phyloP scores from a whole-genome alignment of 2,888 invertebrate species.

The Chloroclystis v-ata region DNA sequence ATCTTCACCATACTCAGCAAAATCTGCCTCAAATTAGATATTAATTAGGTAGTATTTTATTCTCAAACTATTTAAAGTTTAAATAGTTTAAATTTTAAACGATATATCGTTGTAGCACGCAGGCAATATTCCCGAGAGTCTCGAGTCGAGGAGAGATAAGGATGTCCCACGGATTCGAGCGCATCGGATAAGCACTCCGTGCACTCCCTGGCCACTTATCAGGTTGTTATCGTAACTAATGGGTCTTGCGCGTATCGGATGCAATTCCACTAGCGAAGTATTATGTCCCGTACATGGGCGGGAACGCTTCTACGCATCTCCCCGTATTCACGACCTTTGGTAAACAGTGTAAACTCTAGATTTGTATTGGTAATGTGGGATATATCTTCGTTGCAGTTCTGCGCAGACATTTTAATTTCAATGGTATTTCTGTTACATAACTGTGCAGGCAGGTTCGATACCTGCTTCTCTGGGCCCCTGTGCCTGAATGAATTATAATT shows the following conservation, averaged over 20 bases:
- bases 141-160: background rate
- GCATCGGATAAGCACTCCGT: background rate
- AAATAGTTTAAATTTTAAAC: too few relatives aligned
- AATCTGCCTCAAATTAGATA: too few relatives aligned
- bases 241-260: constrained; percentile 14
- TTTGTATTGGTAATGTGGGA: background rate
- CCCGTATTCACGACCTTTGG: constrained; percentile 5
- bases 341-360: background rate
- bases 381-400: constrained; percentile 6
- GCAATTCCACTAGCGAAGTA: background rate
- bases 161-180: constrained; percentile 1
- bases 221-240: constrained; percentile 3
- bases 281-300: too few relatives aligned
- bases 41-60: too few relatives aligned
- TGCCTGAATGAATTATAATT: constrained; percentile 9
- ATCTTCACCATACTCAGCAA: too few relatives aligned
- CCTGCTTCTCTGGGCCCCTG: constrained; percentile 3
- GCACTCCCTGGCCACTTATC: background rate
- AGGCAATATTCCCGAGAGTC: background rate
- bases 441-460: constrained; percentile 1
- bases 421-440: constrained; percentile 3
- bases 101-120: background rate
- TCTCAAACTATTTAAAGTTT: too few relatives aligned
- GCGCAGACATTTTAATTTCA: constrained; percentile 8
- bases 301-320: too few relatives aligned